Conservation (phyloP, 2,113 vertebrate species). For the Cyphomyrus discorhynchus region DNA sequence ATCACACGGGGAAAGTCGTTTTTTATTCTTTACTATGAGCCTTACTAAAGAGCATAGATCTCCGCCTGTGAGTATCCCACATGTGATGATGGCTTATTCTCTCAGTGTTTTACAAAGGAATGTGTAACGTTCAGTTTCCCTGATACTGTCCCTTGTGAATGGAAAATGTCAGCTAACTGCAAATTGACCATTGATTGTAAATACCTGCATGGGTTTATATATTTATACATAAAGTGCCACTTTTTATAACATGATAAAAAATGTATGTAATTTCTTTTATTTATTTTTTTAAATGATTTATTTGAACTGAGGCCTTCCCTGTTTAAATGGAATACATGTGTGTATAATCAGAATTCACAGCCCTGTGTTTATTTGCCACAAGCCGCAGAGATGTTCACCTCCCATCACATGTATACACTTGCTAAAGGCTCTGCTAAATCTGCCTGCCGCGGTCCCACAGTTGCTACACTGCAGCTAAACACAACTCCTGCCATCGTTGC, state of each 20-base stretch:
- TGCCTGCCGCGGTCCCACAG: neutral
- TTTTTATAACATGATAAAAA: slow-evolving; percentile 10
- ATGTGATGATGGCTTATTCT: neutral
- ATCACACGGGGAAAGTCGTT: neutral
- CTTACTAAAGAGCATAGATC: slow-evolving; percentile 2
- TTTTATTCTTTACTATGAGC: slow-evolving; percentile 13
- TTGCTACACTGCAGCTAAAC: neutral
- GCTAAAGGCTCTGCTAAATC: neutral
- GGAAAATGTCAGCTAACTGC: neutral
- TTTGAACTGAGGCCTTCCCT: neutral
- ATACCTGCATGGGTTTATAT: slow-evolving; percentile 28
- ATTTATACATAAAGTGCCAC: slow-evolving; percentile 19
- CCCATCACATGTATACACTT: neutral
- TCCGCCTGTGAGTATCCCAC: neutral
- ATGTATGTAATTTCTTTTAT: neutral
- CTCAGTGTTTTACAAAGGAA: neutral
- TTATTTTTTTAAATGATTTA: neutral
- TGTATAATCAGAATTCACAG: neutral
- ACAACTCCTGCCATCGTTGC: neutral
- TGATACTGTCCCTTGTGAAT: neutral
- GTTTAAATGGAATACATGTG: neutral
- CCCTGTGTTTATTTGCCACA: neutral
- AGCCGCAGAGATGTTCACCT: neutral
- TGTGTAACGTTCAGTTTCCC: neutral
- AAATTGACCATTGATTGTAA: slow-evolving; percentile 16